A percentile compares a stretch with the other conserved stretches of the same genome.
phyloP scores from a whole-genome alignment of 2,888 invertebrate species.

The Uloborus plumipes region DNA sequence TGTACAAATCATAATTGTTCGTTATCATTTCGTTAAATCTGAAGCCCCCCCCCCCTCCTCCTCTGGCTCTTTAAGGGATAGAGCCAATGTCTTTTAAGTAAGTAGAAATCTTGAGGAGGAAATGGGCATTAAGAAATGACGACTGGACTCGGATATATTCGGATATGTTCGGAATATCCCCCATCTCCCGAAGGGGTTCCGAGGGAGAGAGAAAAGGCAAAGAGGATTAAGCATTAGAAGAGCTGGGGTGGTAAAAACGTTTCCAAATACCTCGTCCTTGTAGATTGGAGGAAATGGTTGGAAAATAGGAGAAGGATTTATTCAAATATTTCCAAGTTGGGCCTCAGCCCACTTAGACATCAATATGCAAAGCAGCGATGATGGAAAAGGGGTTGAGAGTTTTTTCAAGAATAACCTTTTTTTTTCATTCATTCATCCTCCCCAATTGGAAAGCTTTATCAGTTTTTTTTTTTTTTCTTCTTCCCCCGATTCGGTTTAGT shows the following conservation, averaged over 20 bases:
- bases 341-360: constrained; percentile 30
- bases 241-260: constrained; percentile 35
- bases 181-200: not conserved
- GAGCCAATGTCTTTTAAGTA: too few relatives aligned
- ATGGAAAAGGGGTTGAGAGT: constrained; percentile 27
- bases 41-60: too few relatives aligned
- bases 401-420: constrained; percentile 22
- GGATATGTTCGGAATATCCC: constrained; percentile 7
- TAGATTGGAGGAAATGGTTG: constrained; percentile 22
- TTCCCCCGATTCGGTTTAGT: constrained; percentile 31
- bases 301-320: constrained; percentile 53
- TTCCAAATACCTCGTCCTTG: constrained; percentile 20
- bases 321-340: constrained; percentile 42
- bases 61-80: too few relatives aligned
- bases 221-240: constrained; percentile 58
- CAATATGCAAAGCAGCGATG: constrained; percentile 58
- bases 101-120: too few relatives aligned
- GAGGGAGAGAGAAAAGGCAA: constrained; percentile 9
- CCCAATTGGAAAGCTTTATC: constrained; percentile 19
- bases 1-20: too few relatives aligned
- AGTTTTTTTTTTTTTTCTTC: constrained; percentile 9
- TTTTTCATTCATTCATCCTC: constrained; percentile 11
- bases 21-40: too few relatives aligned
- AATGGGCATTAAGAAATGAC: constrained; percentile 10
- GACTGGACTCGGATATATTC: not conserved